Conservation (phyloP, 2,797 vertebrate species). For the Epinephelus awoara region DNA sequence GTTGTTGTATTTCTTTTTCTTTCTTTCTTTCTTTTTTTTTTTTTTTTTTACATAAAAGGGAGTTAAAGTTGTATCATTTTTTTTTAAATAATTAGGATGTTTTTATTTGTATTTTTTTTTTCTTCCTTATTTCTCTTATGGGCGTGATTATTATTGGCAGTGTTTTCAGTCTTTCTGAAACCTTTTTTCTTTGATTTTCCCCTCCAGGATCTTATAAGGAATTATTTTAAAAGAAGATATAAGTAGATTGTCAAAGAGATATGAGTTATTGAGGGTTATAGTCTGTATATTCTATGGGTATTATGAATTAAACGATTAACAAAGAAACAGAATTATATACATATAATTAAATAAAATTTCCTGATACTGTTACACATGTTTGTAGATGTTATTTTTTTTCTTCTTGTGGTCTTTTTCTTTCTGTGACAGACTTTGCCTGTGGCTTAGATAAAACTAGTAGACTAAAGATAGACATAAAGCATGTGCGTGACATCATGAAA, state of each 20-base stretch:
- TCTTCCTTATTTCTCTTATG: conserved; percentile 72
- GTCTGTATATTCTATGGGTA: conserved; percentile 89
- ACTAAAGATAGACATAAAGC: neutral
- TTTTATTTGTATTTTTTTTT: conserved; percentile 68
- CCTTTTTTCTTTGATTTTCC: conserved; percentile 52
- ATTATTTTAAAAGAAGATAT: conserved; percentile 85
- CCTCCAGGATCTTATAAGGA: conserved; percentile 74
- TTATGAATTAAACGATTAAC: conserved; percentile 89
- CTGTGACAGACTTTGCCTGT: neutral
- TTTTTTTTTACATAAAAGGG: conserved; percentile 82
- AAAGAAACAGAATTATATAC: conserved; percentile 87
- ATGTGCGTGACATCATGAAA: too few species aligned
- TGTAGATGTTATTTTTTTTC: conserved; percentile 14
- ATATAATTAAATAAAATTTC: conserved; percentile 89
- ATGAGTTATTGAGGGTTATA: conserved; percentile 85
- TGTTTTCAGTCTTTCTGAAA: conserved; percentile 79
- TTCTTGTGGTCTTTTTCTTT: neutral
- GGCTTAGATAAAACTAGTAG: neutral
- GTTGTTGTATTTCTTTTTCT: conserved; percentile 60
- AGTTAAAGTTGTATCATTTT: conserved; percentile 72
- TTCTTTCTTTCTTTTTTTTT: conserved; percentile 27
- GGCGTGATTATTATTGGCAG: conserved; percentile 77
- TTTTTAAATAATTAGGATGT: conserved; percentile 68
- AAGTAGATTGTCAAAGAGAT: conserved; percentile 82
- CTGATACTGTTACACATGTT: conserved; percentile 82